Evolutionary conservation across 1,140 invertebrate species (phyloP).

Genomic region (Bradynema listronoti): DNA sequence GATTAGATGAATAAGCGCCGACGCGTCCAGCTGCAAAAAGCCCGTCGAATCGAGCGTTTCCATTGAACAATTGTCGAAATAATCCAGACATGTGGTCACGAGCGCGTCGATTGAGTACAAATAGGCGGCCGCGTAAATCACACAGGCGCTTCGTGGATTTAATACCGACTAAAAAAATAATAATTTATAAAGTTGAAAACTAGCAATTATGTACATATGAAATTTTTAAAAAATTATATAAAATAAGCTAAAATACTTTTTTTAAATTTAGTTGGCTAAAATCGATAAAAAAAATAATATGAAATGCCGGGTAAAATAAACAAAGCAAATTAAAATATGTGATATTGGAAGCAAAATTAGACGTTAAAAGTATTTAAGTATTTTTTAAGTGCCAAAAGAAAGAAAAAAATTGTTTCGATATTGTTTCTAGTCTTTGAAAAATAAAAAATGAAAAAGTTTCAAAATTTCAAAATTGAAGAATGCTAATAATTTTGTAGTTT

Average conservation of each 20-base stretch:
- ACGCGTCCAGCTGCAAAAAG: slow-evolving; percentile 30
- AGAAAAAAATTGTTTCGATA: too few species aligned
- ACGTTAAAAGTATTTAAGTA: too few species aligned
- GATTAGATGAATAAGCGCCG: slow-evolving; percentile 68
- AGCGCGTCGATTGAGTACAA: slow-evolving; percentile 67
- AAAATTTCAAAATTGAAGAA: too few species aligned
- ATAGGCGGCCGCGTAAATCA: slow-evolving; percentile 81
- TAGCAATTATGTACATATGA: too few species aligned
- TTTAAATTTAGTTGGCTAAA: slow-evolving; percentile 48
- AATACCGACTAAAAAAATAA: slow-evolving; percentile 63
- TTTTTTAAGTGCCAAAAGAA: slow-evolving; percentile 5
- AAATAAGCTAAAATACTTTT: neutral
- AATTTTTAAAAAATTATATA: neutral
- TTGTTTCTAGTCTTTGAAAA: too few species aligned
- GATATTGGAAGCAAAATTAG: too few species aligned
- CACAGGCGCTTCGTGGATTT: slow-evolving; percentile 78
- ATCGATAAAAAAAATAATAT: slow-evolving; percentile 6
- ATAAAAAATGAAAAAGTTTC: too few species aligned
- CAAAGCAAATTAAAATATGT: slow-evolving; percentile 7
- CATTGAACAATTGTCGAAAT: slow-evolving; percentile 78
- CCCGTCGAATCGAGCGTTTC: slow-evolving; percentile 68
- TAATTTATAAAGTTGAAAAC: too few species aligned
- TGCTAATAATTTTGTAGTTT: too few species aligned
- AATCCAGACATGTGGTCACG: slow-evolving; percentile 66
- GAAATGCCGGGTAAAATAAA: slow-evolving; percentile 7